phyloP scores from a whole-genome alignment of 2,113 vertebrate genomes.

The Phyllostomus discolor region DNA sequence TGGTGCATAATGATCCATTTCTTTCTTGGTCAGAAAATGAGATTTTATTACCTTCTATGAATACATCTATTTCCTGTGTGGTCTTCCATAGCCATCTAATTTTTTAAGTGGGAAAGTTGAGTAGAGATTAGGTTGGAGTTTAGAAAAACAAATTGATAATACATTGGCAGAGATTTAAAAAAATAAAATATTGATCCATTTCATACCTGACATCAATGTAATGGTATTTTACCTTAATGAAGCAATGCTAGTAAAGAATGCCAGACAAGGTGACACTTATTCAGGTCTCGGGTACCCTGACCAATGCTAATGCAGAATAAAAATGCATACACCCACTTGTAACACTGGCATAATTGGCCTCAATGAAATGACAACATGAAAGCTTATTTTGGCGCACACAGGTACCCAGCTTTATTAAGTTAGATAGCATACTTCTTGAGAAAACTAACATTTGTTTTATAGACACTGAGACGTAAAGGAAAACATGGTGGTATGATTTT shows the following conservation, averaged over 20 bases:
- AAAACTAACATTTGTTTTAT: neutral
- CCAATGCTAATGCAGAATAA: neutral
- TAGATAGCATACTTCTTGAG: neutral
- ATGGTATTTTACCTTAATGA: neutral
- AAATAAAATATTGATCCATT: neutral
- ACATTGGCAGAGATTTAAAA: neutral
- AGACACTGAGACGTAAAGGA: neutral
- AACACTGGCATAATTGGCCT: neutral
- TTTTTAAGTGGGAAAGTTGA: neutral
- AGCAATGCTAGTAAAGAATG: neutral
- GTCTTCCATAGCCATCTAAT: neutral
- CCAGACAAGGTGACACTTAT: neutral
- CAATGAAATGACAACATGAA: neutral
- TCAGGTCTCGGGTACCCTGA: neutral
- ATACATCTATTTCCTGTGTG: neutral
- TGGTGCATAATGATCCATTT: neutral
- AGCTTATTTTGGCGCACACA: neutral
- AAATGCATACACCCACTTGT: neutral
- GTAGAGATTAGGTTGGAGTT: neutral
- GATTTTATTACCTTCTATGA: neutral
- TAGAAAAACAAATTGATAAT: neutral
- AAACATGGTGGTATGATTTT: neutral
- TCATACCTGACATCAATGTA: neutral
- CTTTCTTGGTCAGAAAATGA: neutral
- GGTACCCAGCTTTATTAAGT: neutral